Base-by-base conservation (phyloP, 2,113 vertebrate genomes). In the Scalopus aquaticus region DNA sequence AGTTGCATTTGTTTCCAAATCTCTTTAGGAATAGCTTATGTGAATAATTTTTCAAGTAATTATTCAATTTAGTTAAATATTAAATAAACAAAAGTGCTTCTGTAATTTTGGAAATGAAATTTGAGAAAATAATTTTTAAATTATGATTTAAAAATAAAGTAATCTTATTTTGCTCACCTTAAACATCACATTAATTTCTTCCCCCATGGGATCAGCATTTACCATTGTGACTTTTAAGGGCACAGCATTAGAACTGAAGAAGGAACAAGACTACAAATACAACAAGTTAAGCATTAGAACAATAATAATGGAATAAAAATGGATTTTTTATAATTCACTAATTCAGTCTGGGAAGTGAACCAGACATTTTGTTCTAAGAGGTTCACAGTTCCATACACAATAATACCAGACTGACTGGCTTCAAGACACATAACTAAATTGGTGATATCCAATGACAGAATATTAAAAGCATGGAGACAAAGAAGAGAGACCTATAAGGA, bases 121-220 rank as follows among this genome's bases (percentile, higher is more conserved):
- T 32, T 54, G 58, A 56, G 56, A 28, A 60, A 76, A 84, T 3
- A 95, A 24, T 22, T 87, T 81, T 42, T 51, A 56, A 13, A 94
- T 30, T 80, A 37, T 13, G 37, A 42, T 13, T 58, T 54, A 77
- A 62, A 56, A 93, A 78, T 35, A 92, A 60, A 87, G 28, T 76
- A 93, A 80, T 7, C 16, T 79, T 90, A 80, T 83, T 94, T 91
- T 74, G 15, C 98, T 91, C 96, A 99, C 99, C 99, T 99, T 99
- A 98, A 99, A 99, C 99, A 99, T 99, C 62, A 99, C 99, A 37
- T 99, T 99, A 97, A 99, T 99, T 98, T 99, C 99, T 96, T 99
- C 99, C 94, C 99, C 99, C 96, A 99, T 95, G 1, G 99, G 99
- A 97, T 99, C 99, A 62, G 99, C 98, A 70, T 99, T 99, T 93